Base-by-base conservation (phyloP, 2,113 vertebrate genomes). In the Xenopus laevis region DNA sequence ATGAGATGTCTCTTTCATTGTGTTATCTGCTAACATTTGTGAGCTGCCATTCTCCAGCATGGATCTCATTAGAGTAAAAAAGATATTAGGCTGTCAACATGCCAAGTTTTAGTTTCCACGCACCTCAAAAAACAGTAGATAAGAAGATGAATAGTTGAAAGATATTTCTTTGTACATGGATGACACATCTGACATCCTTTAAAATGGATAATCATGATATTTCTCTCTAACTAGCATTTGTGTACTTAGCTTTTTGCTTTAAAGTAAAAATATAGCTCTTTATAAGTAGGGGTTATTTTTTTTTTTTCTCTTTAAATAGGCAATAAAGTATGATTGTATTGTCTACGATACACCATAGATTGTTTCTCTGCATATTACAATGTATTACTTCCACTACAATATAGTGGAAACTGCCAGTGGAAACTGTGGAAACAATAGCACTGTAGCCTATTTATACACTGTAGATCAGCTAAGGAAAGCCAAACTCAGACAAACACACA, bases 161-260 rank as follows among this genome's bases (percentile, higher is more conserved):
- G 82, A 81, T 66, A 67, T 46, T 80, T 87, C 52, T 57, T 83
- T 55, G 81, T 75, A 81, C 78, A 80, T 85, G 68, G 71, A 78
- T 6, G 79, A 66, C 79, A 75, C 27, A 79, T 73, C 79, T 79
- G 78, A 81, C 80, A 85, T 57, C 71, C 81, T 57, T 78, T 77
- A 81, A 81, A 78, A 79, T 47, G 77, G 79, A 79, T 81, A 79
- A 82, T 87, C 81, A 85, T 86, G 85, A 87, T 80, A 77, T 2
- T 13, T 77, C 81, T 71, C 59, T 78, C 68, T 40, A 58, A 20
- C 62, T 13, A 65, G 33, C 13, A 15, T 10, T 15, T 5, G 11
- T 17, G 13, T 44, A 96, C 96, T 98, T 86, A n/a, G 53, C 53
- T n/a, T 1, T 17, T n/a, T 55, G 53, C 15, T 16, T 55, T n/a